These are phyloP conservation scores for Epistrophella euchroma DNA, from an alignment of 2,888 invertebrate species.

Conservation along the genomic window DNA sequence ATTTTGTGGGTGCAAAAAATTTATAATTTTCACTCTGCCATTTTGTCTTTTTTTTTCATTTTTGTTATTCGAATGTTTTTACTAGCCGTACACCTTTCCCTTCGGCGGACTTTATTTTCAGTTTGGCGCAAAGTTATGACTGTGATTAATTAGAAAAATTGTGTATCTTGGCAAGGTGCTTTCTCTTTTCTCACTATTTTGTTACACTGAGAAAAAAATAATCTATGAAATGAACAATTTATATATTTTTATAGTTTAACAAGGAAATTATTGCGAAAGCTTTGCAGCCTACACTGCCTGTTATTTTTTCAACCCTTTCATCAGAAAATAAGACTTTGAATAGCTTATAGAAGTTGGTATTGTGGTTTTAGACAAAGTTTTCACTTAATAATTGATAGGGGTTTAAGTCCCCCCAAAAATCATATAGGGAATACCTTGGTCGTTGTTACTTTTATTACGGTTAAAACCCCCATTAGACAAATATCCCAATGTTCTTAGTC, in stretches of 20 bases:
- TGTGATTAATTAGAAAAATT: constrained; percentile 69
- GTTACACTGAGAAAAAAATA: constrained; percentile 3
- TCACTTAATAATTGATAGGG: no score
- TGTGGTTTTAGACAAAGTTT: neutral
- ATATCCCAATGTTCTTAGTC: neutral
- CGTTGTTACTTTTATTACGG: no score
- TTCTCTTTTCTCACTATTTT: neutral
- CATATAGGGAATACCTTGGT: no score
- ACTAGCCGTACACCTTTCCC: neutral
- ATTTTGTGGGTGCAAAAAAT: constrained; percentile 52
- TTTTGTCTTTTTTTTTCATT: neutral
- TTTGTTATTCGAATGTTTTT: neutral
- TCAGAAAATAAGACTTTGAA: no score
- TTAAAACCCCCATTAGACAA: no score
- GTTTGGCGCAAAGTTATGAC: constrained; percentile 1
- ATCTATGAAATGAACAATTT: neutral
- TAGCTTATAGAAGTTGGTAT: no score
- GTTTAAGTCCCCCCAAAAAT: no score
- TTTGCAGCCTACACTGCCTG: no score
- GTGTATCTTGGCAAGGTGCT: constrained; percentile 57
- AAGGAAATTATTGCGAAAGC: no score
- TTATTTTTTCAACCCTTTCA: no score
- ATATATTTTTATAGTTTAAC: no score
- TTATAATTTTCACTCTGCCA: constrained; percentile 27
- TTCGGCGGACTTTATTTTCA: neutral